These are phyloP conservation scores for Schizopygopsis malacanthus DNA, from an alignment of 2,797 vertebrate genomes.

Conservation along the genomic window DNA sequence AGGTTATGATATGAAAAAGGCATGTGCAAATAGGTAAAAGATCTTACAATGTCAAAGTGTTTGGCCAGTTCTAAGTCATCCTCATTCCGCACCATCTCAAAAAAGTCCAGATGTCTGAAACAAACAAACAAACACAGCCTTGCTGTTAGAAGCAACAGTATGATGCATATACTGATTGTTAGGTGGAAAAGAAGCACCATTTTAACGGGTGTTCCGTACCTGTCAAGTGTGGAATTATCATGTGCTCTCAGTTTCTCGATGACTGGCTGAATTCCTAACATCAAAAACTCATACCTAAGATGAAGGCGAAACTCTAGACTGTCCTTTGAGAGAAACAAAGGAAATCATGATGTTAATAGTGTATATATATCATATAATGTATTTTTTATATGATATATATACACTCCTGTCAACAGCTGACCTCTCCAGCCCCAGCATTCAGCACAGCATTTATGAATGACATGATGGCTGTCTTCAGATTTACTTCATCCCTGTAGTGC, in stretches of 20 bases:
- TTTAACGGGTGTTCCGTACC: slow-evolving; percentile 73
- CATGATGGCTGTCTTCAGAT: slow-evolving; percentile 98
- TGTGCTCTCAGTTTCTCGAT: slow-evolving; percentile 95
- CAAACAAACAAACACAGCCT: not conserved
- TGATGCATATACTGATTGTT: not conserved
- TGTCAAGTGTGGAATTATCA: slow-evolving; percentile 93
- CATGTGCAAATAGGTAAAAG: not conserved
- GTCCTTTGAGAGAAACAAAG: slow-evolving; percentile 77
- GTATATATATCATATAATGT: not conserved
- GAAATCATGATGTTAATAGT: not conserved
- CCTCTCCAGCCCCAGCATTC: slow-evolving; percentile 95
- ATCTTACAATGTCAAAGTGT: slow-evolving; percentile 89
- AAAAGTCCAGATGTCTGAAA: slow-evolving; percentile 95
- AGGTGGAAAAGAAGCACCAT: not conserved
- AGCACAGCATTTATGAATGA: slow-evolving; percentile 97
- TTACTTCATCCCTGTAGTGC: slow-evolving; percentile 94
- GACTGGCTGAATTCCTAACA: slow-evolving; percentile 96
- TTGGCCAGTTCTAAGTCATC: slow-evolving; percentile 95
- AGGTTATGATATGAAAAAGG: not conserved
- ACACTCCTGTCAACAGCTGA: slow-evolving; percentile 66
- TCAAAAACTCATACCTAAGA: slow-evolving; percentile 95
- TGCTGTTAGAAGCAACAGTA: not conserved
- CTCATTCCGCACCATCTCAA: slow-evolving; percentile 98
- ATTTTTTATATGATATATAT: too few species aligned
- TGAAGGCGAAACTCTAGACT: slow-evolving; percentile 97